Evolutionary conservation across 2,113 vertebrate species (phyloP).

Genomic region (Albula goreensis): DNA sequence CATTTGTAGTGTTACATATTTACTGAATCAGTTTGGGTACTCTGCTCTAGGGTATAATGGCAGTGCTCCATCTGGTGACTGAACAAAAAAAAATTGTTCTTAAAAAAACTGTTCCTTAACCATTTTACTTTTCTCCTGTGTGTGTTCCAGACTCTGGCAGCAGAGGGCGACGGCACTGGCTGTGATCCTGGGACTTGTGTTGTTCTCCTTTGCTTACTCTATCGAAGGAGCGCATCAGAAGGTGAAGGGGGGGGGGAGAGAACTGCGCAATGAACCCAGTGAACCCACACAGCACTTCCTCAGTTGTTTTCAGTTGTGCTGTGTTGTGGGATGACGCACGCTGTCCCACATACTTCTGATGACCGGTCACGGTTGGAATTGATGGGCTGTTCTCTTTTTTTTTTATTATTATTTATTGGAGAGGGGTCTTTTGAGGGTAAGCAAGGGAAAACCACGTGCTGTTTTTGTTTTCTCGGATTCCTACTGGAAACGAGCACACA

Average conservation of each 20-base stretch:
- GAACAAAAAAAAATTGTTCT: too few relatives aligned
- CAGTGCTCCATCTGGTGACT: too few relatives aligned
- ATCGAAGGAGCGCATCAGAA: slow-evolving; percentile 84
- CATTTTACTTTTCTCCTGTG: neutral
- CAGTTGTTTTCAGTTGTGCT: too few relatives aligned
- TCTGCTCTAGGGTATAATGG: too few relatives aligned
- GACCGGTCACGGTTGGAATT: slow-evolving; percentile 39
- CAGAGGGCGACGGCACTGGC: slow-evolving; percentile 73
- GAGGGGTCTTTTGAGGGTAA: slow-evolving; percentile 22
- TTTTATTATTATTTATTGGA: neutral
- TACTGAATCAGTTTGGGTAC: too few relatives aligned
- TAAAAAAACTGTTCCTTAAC: neutral
- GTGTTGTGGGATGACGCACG: neutral
- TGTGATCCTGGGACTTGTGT: slow-evolving; percentile 68
- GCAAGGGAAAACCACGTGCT: slow-evolving; percentile 9
- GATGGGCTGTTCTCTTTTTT: neutral
- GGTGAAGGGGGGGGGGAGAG: slow-evolving; percentile 60
- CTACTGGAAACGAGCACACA: slow-evolving; percentile 53
- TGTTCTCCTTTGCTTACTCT: slow-evolving; percentile 75
- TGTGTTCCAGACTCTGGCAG: slow-evolving; percentile 75
- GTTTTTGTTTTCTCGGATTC: slow-evolving; percentile 54
- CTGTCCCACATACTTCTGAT: slow-evolving; percentile 13
- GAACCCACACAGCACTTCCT: neutral
- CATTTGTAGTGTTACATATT: too few relatives aligned
- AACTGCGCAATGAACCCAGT: neutral